These are phyloP conservation scores for Noturus placidus DNA, from an alignment of 2,113 vertebrate genomes.

Conservation along the genomic window DNA sequence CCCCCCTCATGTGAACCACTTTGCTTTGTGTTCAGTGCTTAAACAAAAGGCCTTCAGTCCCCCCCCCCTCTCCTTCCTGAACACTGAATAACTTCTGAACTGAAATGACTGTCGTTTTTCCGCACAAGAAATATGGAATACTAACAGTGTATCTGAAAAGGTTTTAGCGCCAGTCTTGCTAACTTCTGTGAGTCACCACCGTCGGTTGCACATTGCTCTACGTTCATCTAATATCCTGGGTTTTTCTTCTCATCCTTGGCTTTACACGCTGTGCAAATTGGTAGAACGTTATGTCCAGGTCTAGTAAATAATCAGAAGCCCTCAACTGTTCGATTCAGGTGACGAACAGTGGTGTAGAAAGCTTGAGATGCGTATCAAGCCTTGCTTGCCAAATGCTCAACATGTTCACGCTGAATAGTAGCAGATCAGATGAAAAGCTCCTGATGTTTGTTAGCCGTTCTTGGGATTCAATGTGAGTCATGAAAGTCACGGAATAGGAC, in stretches of 20 bases:
- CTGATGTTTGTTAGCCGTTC: background rate
- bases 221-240: background rate
- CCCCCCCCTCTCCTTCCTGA: background rate
- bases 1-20: slow-evolving; percentile 57
- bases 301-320: background rate
- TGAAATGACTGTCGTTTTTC: background rate
- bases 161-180: background rate
- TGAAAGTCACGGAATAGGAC: background rate
- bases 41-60: slow-evolving; percentile 44
- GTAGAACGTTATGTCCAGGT: background rate
- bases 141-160: background rate
- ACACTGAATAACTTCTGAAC: background rate
- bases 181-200: background rate
- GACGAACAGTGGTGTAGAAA: background rate
- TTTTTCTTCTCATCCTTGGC: background rate
- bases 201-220: background rate
- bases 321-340: background rate
- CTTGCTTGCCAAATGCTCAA: background rate
- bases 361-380: background rate
- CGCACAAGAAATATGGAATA: no score
- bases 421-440: background rate
- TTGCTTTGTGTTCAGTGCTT: slow-evolving; percentile 53
- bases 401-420: background rate
- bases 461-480: slow-evolving; percentile 6
- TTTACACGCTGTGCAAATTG: background rate